A percentile compares a stretch with the other conserved stretches of the same genome.
These are phyloP conservation scores for Platerodrilus igneus DNA, from an alignment of 2,888 invertebrate genomes.

Conservation along the genomic window DNA sequence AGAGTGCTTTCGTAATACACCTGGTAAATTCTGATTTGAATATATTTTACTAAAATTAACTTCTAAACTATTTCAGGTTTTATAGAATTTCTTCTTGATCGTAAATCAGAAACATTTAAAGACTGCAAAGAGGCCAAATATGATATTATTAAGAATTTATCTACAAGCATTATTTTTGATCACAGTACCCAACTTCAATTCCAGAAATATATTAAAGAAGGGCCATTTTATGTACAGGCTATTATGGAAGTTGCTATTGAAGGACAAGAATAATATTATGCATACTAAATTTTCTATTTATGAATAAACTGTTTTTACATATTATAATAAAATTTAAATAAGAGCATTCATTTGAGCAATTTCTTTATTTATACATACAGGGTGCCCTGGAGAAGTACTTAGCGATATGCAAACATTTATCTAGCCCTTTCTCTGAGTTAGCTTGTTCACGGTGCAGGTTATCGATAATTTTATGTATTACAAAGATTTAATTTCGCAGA, in stretches of 20 bases:
- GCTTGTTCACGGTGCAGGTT: too few relatives aligned
- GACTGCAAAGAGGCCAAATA: constrained; percentile 72
- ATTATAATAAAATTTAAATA: too few relatives aligned
- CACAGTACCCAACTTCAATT: constrained; percentile 57
- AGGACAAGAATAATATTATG: too few relatives aligned
- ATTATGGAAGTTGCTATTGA: constrained; percentile 73
- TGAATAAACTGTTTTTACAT: too few relatives aligned
- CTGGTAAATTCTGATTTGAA: constrained; percentile 51
- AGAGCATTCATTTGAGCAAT: too few relatives aligned
- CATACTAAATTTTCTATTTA: too few relatives aligned
- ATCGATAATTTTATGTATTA: too few relatives aligned
- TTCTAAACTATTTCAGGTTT: constrained; percentile 53
- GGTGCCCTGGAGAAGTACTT: too few relatives aligned
- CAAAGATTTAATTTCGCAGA: too few relatives aligned
- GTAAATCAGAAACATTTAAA: constrained; percentile 64
- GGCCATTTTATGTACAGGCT: constrained; percentile 71
- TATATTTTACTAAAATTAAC: constrained; percentile 3
- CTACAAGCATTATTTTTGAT: constrained; percentile 57
- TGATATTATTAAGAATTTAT: constrained; percentile 62
- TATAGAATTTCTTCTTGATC: constrained; percentile 73
- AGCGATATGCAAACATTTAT: too few relatives aligned
- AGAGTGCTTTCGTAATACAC: constrained; percentile 62
- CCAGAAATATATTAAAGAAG: constrained; percentile 67
- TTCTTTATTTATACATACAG: too few relatives aligned
- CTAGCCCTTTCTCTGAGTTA: too few relatives aligned